Evolutionary conservation across 2,113 vertebrate genomes (phyloP), one percentile per base, ranked within the genome.

Genomic region (Rhinichthys klamathensis): DNA sequence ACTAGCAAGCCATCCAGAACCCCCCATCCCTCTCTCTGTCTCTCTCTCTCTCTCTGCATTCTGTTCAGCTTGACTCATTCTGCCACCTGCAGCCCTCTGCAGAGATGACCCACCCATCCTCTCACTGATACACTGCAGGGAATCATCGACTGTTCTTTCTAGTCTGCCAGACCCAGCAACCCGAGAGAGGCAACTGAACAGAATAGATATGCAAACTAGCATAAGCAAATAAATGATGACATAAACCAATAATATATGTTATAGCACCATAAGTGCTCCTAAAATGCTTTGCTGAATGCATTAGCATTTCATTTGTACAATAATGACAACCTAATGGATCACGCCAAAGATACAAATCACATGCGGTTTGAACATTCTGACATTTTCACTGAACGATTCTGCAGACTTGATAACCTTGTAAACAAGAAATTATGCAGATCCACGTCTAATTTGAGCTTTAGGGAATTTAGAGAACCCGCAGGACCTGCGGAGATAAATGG

Each of bases 11-110:
- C 46, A 65, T 15, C 6, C 25, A 73, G 65, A 76, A 84, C 1
- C 41, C 8, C 38, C 8, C 38, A 3, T 4, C 38, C 38, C 35
- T 1, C 35, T 38, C 38, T 54, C 44, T 23, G 25, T 12, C 38
- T 25, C 82, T 56, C 75, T 56, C 54, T 30, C 12, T 58, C 25
- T 67, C 58, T 72, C 41, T 4, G 44, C 30, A 27, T 54, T 73
- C 72, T 58, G 85, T 83, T 79, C 78, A 91, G 81, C 74, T 83
- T 74, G 25, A 78, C 25, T 88, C 49, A 78, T 56, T 88, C 87
- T 90, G 75, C 83, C 86, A 89, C 86, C 77, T 89, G 78, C 86
- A 90, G 80, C 60, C 44, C 74, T 84, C 82, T 89, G 82, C 60
- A 87, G 63, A 75, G 82, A 87, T 82, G 2, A 77, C 30, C 73